phyloP scores from a whole-genome alignment of 1,140 invertebrate genomes.

The Neodiprion virginianus region DNA sequence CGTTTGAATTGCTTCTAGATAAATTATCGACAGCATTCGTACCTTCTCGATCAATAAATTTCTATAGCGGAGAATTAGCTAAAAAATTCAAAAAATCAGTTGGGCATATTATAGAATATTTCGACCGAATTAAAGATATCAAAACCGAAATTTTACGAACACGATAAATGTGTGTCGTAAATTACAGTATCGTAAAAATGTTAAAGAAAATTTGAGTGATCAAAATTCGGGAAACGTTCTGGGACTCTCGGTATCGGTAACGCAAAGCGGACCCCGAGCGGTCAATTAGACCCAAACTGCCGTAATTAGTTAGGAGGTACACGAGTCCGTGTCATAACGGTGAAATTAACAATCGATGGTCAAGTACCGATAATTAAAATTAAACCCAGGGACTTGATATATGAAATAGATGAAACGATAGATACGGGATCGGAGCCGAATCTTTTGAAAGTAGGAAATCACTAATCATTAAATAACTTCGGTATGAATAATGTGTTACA shows the following conservation, averaged over 20 bases:
- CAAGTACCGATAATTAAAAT: not conserved
- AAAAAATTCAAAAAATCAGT: too few relatives aligned
- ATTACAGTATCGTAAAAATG: not conserved
- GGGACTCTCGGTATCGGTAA: not conserved
- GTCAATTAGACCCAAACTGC: not conserved
- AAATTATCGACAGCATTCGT: too few relatives aligned
- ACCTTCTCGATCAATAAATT: too few relatives aligned
- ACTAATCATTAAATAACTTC: not conserved
- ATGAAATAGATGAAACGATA: not conserved
- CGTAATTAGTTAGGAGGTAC: not conserved
- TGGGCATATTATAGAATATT: too few relatives aligned
- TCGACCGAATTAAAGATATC: too few relatives aligned
- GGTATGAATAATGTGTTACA: not conserved
- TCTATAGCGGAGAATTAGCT: too few relatives aligned
- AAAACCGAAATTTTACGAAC: not conserved
- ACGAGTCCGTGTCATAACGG: not conserved
- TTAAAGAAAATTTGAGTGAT: not conserved
- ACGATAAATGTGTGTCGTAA: not conserved
- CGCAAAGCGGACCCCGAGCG: not conserved
- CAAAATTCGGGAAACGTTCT: not conserved
- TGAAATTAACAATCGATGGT: not conserved
- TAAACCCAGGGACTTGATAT: not conserved
- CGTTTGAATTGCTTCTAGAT: too few relatives aligned
- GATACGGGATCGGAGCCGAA: conserved; percentile 16
- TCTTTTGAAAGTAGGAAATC: not conserved